Percentiles rank a stretch among this genome's conserved stretches.
Conservation (phyloP, 2,888 invertebrate species). For the Hirudinaria manillensis region DNA sequence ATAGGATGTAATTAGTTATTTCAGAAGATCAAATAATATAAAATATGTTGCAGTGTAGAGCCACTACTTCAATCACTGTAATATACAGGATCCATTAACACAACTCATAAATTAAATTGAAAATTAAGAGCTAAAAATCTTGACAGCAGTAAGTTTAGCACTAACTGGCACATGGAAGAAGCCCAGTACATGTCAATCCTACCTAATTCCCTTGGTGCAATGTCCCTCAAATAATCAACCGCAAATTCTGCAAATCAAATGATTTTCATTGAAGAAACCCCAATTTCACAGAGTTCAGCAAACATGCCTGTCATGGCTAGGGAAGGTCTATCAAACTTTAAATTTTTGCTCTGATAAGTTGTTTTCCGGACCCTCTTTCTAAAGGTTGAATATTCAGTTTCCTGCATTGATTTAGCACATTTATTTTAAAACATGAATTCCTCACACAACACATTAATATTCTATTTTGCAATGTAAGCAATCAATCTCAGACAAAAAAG, state of each 20-base stretch:
- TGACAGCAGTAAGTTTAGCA: not conserved
- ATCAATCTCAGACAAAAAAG: too few species aligned
- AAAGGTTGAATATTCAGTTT: conserved; percentile 67
- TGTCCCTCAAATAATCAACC: conserved; percentile 74
- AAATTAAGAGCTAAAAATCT: not conserved
- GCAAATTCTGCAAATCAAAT: conserved; percentile 58
- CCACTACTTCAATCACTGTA: too few species aligned
- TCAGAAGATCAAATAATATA: not conserved
- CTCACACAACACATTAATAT: too few species aligned
- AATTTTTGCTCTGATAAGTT: conserved; percentile 73
- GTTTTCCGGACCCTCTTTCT: conserved; percentile 77
- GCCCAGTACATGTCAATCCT: conserved; percentile 49
- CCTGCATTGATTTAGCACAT: too few species aligned
- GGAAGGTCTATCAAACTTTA: conserved; percentile 68
- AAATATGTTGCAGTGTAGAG: too few species aligned
- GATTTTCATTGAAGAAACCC: conserved; percentile 12
- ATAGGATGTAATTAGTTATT: too few species aligned
- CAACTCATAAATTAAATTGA: not conserved
- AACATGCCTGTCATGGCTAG: conserved; percentile 71
- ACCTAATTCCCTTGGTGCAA: conserved; percentile 48
- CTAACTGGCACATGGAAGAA: conserved; percentile 48
- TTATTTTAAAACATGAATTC: too few species aligned
- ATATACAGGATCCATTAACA: too few species aligned
- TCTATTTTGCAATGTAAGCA: too few species aligned
- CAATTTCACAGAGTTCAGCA: not conserved